Base-by-base conservation (phyloP, 2,113 vertebrate genomes). In the Sinosuthora webbiana region DNA sequence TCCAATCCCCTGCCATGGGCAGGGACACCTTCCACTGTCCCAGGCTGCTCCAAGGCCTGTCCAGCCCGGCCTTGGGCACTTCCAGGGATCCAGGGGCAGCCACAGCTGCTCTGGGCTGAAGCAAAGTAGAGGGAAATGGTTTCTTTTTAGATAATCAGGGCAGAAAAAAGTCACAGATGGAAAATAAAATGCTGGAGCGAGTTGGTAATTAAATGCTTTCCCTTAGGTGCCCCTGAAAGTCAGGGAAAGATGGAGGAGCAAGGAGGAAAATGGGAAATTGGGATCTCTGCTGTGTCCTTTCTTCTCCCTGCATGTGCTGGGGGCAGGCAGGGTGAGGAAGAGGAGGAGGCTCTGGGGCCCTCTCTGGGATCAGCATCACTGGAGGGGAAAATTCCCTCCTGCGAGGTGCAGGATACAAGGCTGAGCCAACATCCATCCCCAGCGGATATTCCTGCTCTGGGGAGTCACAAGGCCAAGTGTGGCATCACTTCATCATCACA, bases 341-440 rank as follows among this genome's bases (percentile, higher is more conserved):
- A 63, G 42, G 33, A 63, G 59, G 3, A 18, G 41, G 33, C 27
- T 62, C 25, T 27, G 56, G 52, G 50, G 47, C n/a, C 21, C 18
- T 84, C 10, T 0, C 10, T 63, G 33, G 33, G 5, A 30, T 19
- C 19, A 7, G 16, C 63, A 19, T 1, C 33, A 4, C 1, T 0
- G 23, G 42, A 62, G 24, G 24, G 11, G 24, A 49, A 86, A 18
- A 55, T 11, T 83, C 73, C 41, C 11, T 60, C 87, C 62, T 10
- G 15, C 1, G 5, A 2, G 15, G 5, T 25, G 67, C 62, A 23
- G 75, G 33, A 21, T 0, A 10, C 22, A 2, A 9, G 9, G 2
- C 15, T 27, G 52, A 35, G 45, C 27, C 50, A 45, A 3, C 30
- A 13, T 7, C 83, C 60, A 71, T 1, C 53, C 68, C 13, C 0